Percentiles rank a stretch among this genome's conserved stretches.
phyloP scores from a whole-genome alignment of 2,113 vertebrate genomes.

The Illadopsis cleaveri region DNA sequence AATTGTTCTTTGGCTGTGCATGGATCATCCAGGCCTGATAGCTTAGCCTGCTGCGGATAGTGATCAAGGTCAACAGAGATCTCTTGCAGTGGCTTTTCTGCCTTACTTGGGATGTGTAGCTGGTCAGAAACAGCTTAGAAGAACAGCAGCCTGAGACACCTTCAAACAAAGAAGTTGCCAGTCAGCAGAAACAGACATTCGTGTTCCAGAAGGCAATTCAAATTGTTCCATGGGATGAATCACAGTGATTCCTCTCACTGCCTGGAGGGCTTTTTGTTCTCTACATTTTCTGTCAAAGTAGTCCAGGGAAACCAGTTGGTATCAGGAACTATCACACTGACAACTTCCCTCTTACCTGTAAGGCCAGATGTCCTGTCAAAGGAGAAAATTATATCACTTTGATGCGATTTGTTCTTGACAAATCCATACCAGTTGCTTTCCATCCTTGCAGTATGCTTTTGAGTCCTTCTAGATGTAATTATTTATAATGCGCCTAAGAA shows the following conservation, averaged over 20 bases:
- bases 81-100: neutral
- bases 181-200: neutral
- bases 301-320: neutral
- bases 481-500: neutral
- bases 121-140: neutral
- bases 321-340: neutral
- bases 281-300: neutral
- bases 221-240: neutral
- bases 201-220: neutral
- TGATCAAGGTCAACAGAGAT: neutral
- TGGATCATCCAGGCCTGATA: neutral
- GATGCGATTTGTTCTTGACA: neutral
- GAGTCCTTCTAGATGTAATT: neutral
- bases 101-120: neutral
- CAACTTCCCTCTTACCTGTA: neutral
- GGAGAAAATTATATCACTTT: neutral
- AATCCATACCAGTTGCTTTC: neutral
- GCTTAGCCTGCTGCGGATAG: neutral
- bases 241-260: neutral
- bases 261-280: neutral
- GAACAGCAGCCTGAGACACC: neutral
- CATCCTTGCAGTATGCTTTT: neutral
- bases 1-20: neutral
- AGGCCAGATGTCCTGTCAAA: neutral
- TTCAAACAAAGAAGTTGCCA: neutral